Conservation (phyloP, 2,797 vertebrate genomes). For the Myripristis murdjan region DNA sequence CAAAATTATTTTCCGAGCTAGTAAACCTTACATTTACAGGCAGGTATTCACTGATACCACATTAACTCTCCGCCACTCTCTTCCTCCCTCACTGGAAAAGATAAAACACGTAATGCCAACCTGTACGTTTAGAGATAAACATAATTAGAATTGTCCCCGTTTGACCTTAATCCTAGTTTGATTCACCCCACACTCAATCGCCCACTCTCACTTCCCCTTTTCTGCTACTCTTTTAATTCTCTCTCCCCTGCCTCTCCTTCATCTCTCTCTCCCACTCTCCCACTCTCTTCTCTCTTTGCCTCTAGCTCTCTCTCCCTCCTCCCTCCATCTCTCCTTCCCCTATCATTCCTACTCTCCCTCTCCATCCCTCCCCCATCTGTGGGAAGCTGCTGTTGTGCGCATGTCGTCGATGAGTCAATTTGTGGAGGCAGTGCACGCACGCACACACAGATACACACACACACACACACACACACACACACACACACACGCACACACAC, state of each 20-base stretch:
- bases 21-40: background rate
- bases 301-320: conserved; percentile 13
- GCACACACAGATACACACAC: conserved; percentile 31
- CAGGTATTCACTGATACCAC: conserved; percentile 1
- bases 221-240: background rate
- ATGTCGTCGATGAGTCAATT: conserved; percentile 82
- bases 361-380: conserved; percentile 80
- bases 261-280: conserved; percentile 40
- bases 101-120: conserved; percentile 21
- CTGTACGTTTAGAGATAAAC: conserved; percentile 1
- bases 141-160: conserved; percentile 45
- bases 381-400: conserved; percentile 80
- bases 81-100: conserved; percentile 55
- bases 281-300: conserved; percentile 37
- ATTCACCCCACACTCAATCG: conserved; percentile 40
- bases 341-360: conserved; percentile 54
- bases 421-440: conserved; percentile 75
- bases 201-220: conserved; percentile 27
- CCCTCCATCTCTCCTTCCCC: conserved; percentile 12
- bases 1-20: conserved; percentile 11
- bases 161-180: conserved; percentile 44
- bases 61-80: conserved; percentile 42
- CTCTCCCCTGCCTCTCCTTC: conserved; percentile 25
- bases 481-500: conserved; percentile 44
- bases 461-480: conserved; percentile 31